Conservation (phyloP, 2,113 vertebrate species). For the Atrichornis clamosus region DNA sequence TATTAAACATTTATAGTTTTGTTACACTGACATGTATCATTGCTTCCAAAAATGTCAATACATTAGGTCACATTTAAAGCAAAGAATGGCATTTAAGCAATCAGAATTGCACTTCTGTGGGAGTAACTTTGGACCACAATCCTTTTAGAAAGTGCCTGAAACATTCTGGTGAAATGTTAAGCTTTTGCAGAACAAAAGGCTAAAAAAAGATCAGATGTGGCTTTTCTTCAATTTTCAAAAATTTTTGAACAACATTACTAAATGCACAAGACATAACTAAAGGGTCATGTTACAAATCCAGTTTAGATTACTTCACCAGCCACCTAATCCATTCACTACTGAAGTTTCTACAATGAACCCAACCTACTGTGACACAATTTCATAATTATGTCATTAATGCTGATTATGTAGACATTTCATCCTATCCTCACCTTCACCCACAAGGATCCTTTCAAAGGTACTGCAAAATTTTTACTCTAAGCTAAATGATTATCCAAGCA, state of each 20-base stretch:
- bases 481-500: background rate
- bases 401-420: background rate
- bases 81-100: background rate
- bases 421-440: background rate
- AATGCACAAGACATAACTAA: background rate
- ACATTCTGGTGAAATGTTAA: background rate
- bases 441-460: background rate
- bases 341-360: background rate
- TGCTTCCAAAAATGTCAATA: background rate
- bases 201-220: background rate
- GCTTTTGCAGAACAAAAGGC: background rate
- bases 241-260: background rate
- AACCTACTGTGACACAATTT: background rate
- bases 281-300: background rate
- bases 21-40: background rate
- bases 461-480: background rate
- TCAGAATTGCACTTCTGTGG: background rate
- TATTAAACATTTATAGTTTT: background rate
- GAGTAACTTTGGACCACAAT: accelerated
- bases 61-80: background rate
- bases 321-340: background rate
- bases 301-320: background rate
- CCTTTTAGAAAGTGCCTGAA: background rate
- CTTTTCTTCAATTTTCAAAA: background rate
- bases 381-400: background rate